Base-by-base conservation (phyloP, 2,797 vertebrate genomes). In the Epinephelus awoara region DNA sequence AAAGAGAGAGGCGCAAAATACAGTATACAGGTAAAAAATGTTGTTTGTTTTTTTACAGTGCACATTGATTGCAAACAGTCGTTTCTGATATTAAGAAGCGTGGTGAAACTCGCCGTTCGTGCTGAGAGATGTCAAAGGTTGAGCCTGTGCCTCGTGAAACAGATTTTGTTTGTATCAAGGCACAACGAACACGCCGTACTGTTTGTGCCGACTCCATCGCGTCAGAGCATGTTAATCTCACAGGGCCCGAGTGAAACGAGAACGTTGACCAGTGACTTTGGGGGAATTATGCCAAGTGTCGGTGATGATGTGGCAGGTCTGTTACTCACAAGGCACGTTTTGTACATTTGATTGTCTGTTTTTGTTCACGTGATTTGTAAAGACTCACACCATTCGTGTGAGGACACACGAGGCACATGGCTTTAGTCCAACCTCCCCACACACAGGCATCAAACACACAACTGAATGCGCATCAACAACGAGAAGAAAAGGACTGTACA, bases 281-380 rank as follows among this genome's bases (percentile, higher is more conserved):
- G 79, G 63, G 15, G 44, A 54, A 67, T 62, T 13, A 83, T 82
- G 90, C 89, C 88, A 63, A 84, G 83, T 83, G 88, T 82, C 14
- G 65, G 75, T 81, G 84, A 85, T 79, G 66, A 81, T 80, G 88
- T 61, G 87, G 82, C 84, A 88, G 87, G 85, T 93, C 89, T 86
- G 84, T 87, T 83, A 75, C 87, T 91, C 93, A 92, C 93, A 95
- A 95, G 94, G 94, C 94, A 95, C 94, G 58, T 88, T 87, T 87
- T 87, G 82, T 92, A 89, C 86, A 85, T 92, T 91, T 94, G 93
- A 94, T 95, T 95, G 94, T 94, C 93, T 81, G 86, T 88, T 42
- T 40, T 42, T 82, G 72, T 83, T 86, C 63, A 64, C 68, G 72
- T 83, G 79, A 91, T 89, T 88, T 68, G 68, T 79, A 71, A 86